These are phyloP conservation scores for Heteromormyrus szaboi DNA, from an alignment of 2,797 vertebrate species.

Conservation along the genomic window DNA sequence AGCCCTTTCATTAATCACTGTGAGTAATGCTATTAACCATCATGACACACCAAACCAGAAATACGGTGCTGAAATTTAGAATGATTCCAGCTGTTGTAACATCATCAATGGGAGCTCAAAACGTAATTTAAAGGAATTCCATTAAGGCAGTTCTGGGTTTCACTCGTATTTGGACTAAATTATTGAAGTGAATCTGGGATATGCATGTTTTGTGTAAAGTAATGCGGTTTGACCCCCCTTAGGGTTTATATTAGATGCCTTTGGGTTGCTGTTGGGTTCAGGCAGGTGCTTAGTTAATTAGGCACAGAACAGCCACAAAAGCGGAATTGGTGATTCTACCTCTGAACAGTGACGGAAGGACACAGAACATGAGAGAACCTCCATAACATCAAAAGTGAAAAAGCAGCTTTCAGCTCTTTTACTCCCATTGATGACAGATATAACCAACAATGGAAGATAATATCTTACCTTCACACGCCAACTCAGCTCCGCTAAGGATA, in stretches of 20 bases:
- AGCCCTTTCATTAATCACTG: not conserved
- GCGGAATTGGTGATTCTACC: not conserved
- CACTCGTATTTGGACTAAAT: not conserved
- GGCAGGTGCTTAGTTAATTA: not conserved
- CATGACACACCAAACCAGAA: not conserved
- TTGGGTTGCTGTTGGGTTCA: not conserved
- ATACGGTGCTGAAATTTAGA: not conserved
- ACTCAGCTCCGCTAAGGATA: constrained; percentile 43
- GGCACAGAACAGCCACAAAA: not conserved
- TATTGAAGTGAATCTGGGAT: not conserved
- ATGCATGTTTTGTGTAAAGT: not conserved
- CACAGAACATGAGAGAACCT: not conserved
- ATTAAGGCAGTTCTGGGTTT: not conserved
- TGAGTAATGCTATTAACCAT: not conserved
- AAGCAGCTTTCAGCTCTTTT: not conserved
- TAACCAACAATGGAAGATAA: not conserved
- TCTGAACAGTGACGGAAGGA: not conserved
- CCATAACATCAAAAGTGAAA: not conserved
- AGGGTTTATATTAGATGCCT: not conserved
- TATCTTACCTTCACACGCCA: constrained; percentile 5
- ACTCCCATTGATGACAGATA: not conserved
- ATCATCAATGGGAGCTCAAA: not conserved
- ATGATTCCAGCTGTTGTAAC: not conserved
- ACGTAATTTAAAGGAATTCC: not conserved
- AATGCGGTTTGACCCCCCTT: not conserved